Evolutionary conservation across 2,113 vertebrate species (phyloP), one percentile per base, ranked within the genome.

Genomic region (Trichomycterus rosablanca): DNA sequence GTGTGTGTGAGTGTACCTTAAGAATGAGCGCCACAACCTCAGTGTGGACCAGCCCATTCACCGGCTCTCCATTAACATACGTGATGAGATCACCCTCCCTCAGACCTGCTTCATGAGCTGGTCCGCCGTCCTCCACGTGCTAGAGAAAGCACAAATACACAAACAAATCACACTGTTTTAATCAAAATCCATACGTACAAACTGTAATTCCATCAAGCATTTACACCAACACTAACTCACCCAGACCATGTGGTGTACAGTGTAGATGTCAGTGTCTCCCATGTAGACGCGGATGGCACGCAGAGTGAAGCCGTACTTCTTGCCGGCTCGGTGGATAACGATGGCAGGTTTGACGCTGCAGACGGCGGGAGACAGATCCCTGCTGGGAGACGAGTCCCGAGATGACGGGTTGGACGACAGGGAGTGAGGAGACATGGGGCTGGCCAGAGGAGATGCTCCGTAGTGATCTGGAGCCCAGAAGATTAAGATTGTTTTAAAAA

Each of bases 171-270:
- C 15, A 16, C 39, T 26, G 16, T 34, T 28, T 30, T 3, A 22
- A 19, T 30, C 20, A 42, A n/a, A 9, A 18, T 42, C 34, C 53
- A 40, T 40, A 39, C 22, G 16, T 6, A 40, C 22, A 6, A 56
- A 42, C 23, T 16, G 35, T 30, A 7, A 30, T 30, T 4, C 7
- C 26, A 30, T 30, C 7, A 30, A 30, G 26, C 7, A 7, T 30
- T 30, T 30, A 30, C 26, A 30, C 3, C 26, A 30, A 30, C 3
- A 42, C 10, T 1, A 15, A 76, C 87, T 87, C 86, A 98, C 95
- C 95, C 94, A 97, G 77, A 98, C 95, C 90, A 98, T 93, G 81
- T 97, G 95, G 67, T 98, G 95, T 11, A 98, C 94, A 1, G 92
- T 91, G 86, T 96, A 98, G 87, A 98, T 83, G 56, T 98, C 91